Evolutionary conservation across 2,797 vertebrate species (phyloP), one percentile per base, ranked within the genome.

Genomic region (Prionace glauca): DNA sequence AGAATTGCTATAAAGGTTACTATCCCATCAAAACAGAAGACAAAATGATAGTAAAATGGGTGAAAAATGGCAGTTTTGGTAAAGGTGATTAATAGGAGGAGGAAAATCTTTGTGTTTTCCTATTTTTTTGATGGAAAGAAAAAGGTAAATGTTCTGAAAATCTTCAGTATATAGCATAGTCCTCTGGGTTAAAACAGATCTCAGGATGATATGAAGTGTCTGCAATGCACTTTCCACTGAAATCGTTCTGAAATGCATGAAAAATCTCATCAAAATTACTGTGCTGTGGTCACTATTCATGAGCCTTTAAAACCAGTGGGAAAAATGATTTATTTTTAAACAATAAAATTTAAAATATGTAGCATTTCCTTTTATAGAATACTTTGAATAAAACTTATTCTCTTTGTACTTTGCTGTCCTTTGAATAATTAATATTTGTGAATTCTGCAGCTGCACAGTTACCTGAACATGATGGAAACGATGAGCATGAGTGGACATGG

Each of bases 371-470:
- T 81, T 81, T 41, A 81, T 20, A 41, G 88, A 62, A 62, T 36
- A 62, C 60, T n/a, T 91, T 62, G 32, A 91, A 91, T 67, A 65
- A 67, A 20, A 91, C 60, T n/a, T 91, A 62, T n/a, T 91, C 88
- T 14, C 88, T 72, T 5, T 72, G 16, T 56, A 62, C 29, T 32
- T 88, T 88, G 24, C 86, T 88, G 22, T 2, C 22, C 86, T 91
- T 91, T 91, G 60, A 67, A 65, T 65, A 91, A 91, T 91, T 32
- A 65, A 91, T 65, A 67, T 36, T 32, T 65, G 18, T 65, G 62
- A 91, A 91, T 65, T 65, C 60, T 32, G 8, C 60, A 91, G 60
- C 88, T 91, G 88, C 32, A 91, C 26, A 65, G 88, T 91, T 91
- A 91, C 60, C 60, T 90, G 16, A 81, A 18, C 36, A 20, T 41